phyloP scores from a whole-genome alignment of 2,113 vertebrate genomes.

The Bothrops jararaca region DNA sequence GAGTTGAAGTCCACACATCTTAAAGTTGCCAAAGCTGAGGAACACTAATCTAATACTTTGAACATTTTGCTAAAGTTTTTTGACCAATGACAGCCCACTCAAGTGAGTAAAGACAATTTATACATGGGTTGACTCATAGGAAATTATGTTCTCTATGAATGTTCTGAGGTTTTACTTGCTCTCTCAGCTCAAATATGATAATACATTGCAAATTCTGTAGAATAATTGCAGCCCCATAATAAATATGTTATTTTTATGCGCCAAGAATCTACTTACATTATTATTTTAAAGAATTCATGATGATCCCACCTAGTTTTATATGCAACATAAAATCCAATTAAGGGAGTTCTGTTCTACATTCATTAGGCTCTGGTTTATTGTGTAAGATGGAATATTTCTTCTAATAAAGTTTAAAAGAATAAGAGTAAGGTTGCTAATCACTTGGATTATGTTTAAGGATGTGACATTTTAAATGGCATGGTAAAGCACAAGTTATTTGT shows the following conservation, averaged over 20 bases:
- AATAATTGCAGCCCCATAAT: background rate
- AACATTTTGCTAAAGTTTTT: background rate
- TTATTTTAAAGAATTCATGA: constrained; percentile 19
- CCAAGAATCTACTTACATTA: constrained; percentile 17
- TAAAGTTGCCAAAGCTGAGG: background rate
- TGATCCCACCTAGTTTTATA: constrained; percentile 16
- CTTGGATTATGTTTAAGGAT: constrained; percentile 36
- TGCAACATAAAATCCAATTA: constrained; percentile 29
- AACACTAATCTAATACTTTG: background rate
- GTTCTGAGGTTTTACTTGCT: background rate
- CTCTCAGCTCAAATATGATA: background rate
- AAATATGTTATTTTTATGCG: constrained; percentile 7
- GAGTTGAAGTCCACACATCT: background rate
- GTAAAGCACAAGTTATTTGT: constrained; percentile 36
- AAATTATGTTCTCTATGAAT: background rate
- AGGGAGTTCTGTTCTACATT: background rate
- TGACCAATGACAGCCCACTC: background rate
- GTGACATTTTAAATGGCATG: constrained; percentile 23
- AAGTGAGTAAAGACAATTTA: background rate
- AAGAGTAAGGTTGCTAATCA: constrained; percentile 27
- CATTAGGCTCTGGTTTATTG: constrained; percentile 17
- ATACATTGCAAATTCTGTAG: background rate
- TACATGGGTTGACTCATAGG: background rate
- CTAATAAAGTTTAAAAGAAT: constrained; percentile 17
- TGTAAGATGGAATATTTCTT: constrained; percentile 12